A percentile compares a stretch with the other conserved stretches of the same genome.
These are phyloP conservation scores for Nomada ruficornis DNA, from an alignment of 2,888 invertebrate genomes.

Conservation along the genomic window DNA sequence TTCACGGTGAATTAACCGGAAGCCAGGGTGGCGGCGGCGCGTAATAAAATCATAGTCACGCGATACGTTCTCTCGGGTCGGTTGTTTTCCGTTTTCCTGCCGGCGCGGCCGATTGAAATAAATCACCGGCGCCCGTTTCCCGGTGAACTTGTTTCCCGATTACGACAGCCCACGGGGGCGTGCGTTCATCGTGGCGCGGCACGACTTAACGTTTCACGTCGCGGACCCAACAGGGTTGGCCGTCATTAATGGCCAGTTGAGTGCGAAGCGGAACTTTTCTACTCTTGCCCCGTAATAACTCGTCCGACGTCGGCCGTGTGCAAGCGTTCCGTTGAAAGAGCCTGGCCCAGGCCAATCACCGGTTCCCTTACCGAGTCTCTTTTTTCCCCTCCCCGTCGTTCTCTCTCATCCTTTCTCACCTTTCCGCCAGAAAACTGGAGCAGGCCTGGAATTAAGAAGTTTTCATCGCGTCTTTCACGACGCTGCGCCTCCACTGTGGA, in stretches of 20 bases:
- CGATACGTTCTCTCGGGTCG: constrained; percentile 44
- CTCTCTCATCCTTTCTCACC: no score
- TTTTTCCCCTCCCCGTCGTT: no score
- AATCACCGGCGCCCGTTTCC: constrained; percentile 38
- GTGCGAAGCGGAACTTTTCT: constrained; percentile 59
- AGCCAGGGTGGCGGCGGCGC: constrained; percentile 10
- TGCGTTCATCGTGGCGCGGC: constrained; percentile 42
- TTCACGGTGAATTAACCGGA: constrained; percentile 34
- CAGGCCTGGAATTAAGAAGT: constrained; percentile 68
- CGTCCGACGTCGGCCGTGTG: constrained; percentile 18
- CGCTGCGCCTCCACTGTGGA: constrained; percentile 33
- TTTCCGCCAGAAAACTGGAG: constrained; percentile 55
- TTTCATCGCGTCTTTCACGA: constrained; percentile 55
- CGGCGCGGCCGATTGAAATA: constrained; percentile 26
- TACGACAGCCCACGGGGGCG: constrained; percentile 8
- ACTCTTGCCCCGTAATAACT: constrained; percentile 53
- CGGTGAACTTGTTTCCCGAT: constrained; percentile 42
- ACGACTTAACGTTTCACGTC: constrained; percentile 25
- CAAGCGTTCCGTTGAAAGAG: constrained; percentile 32
- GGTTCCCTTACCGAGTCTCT: neutral
- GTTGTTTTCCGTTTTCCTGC: neutral
- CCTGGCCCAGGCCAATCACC: constrained; percentile 22
- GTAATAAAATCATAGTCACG: constrained; percentile 56
- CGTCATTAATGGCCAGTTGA: constrained; percentile 53
- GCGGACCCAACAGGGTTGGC: constrained; percentile 17